Conservation (phyloP, 2,888 invertebrate species). For the Pseudanteris insignis region DNA sequence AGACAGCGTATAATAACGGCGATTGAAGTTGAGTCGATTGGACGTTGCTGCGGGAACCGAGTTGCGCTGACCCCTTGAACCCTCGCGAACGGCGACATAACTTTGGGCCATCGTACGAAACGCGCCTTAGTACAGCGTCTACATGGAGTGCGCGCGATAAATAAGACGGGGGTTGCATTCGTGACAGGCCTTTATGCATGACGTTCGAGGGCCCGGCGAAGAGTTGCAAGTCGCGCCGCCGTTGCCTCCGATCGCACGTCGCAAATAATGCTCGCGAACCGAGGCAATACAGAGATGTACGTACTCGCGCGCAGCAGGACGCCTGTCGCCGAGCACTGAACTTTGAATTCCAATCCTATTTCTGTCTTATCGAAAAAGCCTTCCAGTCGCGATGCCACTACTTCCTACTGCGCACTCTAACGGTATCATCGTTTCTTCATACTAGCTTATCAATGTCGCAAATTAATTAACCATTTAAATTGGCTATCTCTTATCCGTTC, state of each 20-base stretch:
- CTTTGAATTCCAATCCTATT: slow-evolving; percentile 39
- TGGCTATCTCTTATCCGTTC: too few relatives aligned
- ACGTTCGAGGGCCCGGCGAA: slow-evolving; percentile 39
- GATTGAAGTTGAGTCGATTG: slow-evolving; percentile 43
- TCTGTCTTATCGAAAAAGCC: slow-evolving; percentile 34
- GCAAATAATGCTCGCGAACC: slow-evolving; percentile 48
- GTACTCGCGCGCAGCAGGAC: slow-evolving; percentile 47
- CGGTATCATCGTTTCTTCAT: too few relatives aligned
- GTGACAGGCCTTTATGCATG: slow-evolving; percentile 49
- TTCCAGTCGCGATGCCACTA: slow-evolving; percentile 21
- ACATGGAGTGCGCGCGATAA: slow-evolving; percentile 47
- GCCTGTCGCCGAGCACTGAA: slow-evolving; percentile 52
- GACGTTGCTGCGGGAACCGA: slow-evolving; percentile 34
- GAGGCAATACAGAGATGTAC: slow-evolving; percentile 32
- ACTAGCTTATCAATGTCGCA: too few relatives aligned
- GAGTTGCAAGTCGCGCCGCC: slow-evolving; percentile 39
- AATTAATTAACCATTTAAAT: too few relatives aligned
- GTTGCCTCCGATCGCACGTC: slow-evolving; percentile 48
- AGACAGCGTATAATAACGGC: slow-evolving; percentile 38
- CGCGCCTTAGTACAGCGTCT: slow-evolving; percentile 36
- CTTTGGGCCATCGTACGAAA: slow-evolving; percentile 43
- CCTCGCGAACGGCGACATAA: slow-evolving; percentile 49
- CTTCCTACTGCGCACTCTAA: neutral
- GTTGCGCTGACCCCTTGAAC: slow-evolving; percentile 47
- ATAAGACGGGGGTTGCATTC: slow-evolving; percentile 47